Conservation (phyloP, 1,140 invertebrate species). For the Trichogramma pretiosum region DNA sequence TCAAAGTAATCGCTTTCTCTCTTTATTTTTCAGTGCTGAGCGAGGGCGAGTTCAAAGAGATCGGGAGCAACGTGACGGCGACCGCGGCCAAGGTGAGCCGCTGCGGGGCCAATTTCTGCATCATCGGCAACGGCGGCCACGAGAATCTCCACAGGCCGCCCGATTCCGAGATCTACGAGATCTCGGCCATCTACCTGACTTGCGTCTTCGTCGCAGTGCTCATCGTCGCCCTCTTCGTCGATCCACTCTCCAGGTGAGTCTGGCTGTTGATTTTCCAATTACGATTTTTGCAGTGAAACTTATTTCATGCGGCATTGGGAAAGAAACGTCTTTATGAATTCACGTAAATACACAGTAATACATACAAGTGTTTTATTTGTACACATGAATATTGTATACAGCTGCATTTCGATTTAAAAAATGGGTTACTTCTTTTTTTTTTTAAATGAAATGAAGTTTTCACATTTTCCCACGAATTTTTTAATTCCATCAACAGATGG, state of each 20-base stretch:
- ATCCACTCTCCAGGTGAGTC: constrained; percentile 73
- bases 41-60: constrained; percentile 54
- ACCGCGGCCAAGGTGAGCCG: constrained; percentile 49
- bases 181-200: constrained; percentile 79
- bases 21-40: constrained; percentile 58
- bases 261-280: background rate
- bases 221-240: constrained; percentile 79
- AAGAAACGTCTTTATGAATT: background rate
- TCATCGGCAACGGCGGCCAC: constrained; percentile 53
- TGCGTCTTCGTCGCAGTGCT: constrained; percentile 77
- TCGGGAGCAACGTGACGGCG: constrained; percentile 40
- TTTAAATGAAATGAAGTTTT: too few species aligned
- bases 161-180: constrained; percentile 75
- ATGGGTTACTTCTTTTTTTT: too few species aligned
- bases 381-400: too few species aligned
- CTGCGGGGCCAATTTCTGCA: constrained; percentile 81
- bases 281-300: constrained; percentile 1
- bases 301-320: too few species aligned
- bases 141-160: constrained; percentile 66
- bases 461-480: too few species aligned
- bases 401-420: too few species aligned
- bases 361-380: background rate
- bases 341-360: background rate
- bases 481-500: too few species aligned
- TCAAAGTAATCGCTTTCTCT: too few species aligned